Percentiles rank a stretch among this genome's conserved stretches.
These are phyloP conservation scores for Osmerus eperlanus DNA, from an alignment of 2,113 vertebrate species.

Conservation along the genomic window DNA sequence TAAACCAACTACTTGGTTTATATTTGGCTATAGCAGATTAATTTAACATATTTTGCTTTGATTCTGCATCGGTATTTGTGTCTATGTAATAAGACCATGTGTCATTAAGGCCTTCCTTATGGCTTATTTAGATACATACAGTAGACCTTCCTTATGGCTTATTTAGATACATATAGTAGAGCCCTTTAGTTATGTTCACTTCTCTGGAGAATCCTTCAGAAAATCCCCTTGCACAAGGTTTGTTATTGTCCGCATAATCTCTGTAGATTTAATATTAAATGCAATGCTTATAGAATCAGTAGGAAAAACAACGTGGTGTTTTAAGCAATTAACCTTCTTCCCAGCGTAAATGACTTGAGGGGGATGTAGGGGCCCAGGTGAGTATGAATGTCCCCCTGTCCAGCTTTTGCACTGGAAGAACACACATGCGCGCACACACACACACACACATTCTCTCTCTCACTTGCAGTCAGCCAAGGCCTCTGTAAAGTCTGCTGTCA, in stretches of 20 bases:
- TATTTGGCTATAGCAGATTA: no score
- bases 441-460: background rate
- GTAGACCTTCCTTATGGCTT: no score
- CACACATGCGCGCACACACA: conserved; percentile 39
- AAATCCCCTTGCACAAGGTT: conserved; percentile 42
- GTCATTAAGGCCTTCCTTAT: no score
- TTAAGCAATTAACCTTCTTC: conserved; percentile 70
- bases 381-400: conserved; percentile 46
- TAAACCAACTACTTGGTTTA: no score
- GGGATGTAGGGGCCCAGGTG: conserved; percentile 29
- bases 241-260: conserved; percentile 45
- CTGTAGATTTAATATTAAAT: conserved; percentile 62
- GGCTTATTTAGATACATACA: no score
- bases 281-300: conserved; percentile 56
- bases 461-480: background rate
- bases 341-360: conserved; percentile 54
- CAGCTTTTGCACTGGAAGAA: conserved; percentile 33
- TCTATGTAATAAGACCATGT: no score
- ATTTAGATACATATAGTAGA: no score
- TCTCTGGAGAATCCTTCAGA: conserved; percentile 3
- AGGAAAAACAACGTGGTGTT: conserved; percentile 63
- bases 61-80: no score
- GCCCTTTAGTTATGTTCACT: background rate
- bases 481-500: background rate
- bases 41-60: no score